Conservation (phyloP, 2,888 invertebrate species). For the Hecatera dysodea region DNA sequence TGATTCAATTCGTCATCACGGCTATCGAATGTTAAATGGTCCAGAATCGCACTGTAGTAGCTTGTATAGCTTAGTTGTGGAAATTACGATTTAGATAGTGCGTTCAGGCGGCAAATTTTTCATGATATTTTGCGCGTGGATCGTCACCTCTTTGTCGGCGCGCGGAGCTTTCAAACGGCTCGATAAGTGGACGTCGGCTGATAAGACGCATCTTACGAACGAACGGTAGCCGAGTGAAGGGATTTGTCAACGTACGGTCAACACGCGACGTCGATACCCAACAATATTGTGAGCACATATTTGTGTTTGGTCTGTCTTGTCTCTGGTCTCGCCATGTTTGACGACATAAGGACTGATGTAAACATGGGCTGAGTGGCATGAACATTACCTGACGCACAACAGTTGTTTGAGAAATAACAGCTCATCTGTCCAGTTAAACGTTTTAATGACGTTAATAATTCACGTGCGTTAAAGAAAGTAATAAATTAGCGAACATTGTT, state of each 20-base stretch:
- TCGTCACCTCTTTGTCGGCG: conserved; percentile 89
- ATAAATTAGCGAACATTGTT: conserved; percentile 58
- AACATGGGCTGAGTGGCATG: conserved; percentile 44
- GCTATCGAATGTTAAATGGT: conserved; percentile 50
- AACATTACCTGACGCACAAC: conserved; percentile 25
- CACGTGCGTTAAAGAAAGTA: conserved; percentile 27
- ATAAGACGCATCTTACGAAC: conserved; percentile 79
- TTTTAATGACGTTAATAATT: conserved; percentile 36
- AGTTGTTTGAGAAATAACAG: conserved; percentile 39
- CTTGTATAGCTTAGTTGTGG: conserved; percentile 38
- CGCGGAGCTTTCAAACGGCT: conserved; percentile 80
- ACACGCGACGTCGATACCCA: conserved; percentile 73
- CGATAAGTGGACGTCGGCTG: conserved; percentile 84
- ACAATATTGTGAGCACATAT: conserved; percentile 66
- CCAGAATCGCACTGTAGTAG: conserved; percentile 26
- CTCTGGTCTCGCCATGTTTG: conserved; percentile 52
- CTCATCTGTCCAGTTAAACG: conserved; percentile 2
- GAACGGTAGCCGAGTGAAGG: conserved; percentile 86
- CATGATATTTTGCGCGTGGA: conserved; percentile 80
- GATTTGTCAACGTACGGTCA: conserved; percentile 89
- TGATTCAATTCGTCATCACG: conserved; percentile 64
- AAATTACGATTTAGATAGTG: conserved; percentile 65
- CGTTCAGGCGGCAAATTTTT: conserved; percentile 66
- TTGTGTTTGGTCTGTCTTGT: conserved; percentile 68
- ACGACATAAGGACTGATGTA: conserved; percentile 40